These are phyloP conservation scores for Anoplius nigerrimus DNA, from an alignment of 2,888 invertebrate genomes.

Conservation along the genomic window DNA sequence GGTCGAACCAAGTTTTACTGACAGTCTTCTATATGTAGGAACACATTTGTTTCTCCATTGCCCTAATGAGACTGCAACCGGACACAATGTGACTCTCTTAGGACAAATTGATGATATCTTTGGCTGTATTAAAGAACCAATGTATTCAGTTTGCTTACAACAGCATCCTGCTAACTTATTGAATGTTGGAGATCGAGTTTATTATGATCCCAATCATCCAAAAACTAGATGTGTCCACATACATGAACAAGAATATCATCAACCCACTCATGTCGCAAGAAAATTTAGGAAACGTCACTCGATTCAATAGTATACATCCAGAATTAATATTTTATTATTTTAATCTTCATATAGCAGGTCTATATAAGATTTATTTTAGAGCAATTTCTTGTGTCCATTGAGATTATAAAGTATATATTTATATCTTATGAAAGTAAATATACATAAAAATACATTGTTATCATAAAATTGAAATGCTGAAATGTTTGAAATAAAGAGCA, in stretches of 20 bases:
- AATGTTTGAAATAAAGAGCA: too few relatives aligned
- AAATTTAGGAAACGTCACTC: conserved; percentile 5
- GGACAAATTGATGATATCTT: conserved; percentile 50
- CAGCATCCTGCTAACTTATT: conserved; percentile 3
- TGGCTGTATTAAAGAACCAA: conserved; percentile 40
- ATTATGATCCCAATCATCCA: conserved; percentile 32
- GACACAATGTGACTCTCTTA: conserved; percentile 23
- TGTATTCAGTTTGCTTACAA: conserved; percentile 34
- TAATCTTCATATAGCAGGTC: too few relatives aligned
- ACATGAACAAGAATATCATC: too few relatives aligned
- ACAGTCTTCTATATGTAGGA: conserved; percentile 37
- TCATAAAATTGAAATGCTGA: too few relatives aligned
- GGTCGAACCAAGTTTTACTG: conserved; percentile 32
- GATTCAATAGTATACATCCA: conserved; percentile 16
- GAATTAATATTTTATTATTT: background rate
- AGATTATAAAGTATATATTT: too few relatives aligned
- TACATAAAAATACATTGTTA: too few relatives aligned
- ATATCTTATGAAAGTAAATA: too few relatives aligned
- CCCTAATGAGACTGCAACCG: background rate
- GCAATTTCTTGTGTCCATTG: too few relatives aligned
- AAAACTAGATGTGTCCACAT: conserved; percentile 32
- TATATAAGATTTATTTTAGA: too few relatives aligned
- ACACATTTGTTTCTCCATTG: conserved; percentile 39
- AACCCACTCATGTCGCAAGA: conserved; percentile 3
- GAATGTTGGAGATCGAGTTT: conserved; percentile 30